Evolutionary conservation across 2,888 invertebrate genomes (phyloP).

Genomic region (Rhagonycha lutea): DNA sequence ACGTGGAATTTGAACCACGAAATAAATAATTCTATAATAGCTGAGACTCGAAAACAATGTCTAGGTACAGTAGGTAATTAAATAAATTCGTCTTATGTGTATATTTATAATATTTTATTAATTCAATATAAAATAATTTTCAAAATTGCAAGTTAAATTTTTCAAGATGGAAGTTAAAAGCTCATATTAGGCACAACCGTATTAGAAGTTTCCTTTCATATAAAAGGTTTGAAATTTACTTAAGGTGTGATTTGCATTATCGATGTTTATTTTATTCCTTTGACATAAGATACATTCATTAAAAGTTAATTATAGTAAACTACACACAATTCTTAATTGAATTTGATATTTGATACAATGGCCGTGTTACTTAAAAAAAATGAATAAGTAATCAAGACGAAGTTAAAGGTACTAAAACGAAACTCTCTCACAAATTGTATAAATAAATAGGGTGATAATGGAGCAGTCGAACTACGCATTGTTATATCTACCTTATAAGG

Average conservation of each 20-base stretch:
- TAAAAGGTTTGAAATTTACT: conserved; percentile 27
- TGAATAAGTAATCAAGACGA: not conserved
- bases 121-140: not conserved
- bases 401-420: not conserved
- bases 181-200: not conserved
- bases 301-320: conserved; percentile 23
- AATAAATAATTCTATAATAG: too few species aligned
- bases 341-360: conserved; percentile 11
- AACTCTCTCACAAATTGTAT: not conserved
- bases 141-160: conserved; percentile 14
- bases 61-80: too few species aligned
- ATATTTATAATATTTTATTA: not conserved
- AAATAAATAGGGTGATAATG: conserved; percentile 1
- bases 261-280: conserved; percentile 28
- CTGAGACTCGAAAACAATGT: too few species aligned
- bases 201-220: conserved; percentile 7
- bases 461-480: not conserved
- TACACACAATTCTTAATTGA: conserved; percentile 20
- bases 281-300: conserved; percentile 27
- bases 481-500: not conserved
- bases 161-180: not conserved
- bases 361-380: not conserved
- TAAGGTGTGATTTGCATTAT: conserved; percentile 31
- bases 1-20: too few species aligned
- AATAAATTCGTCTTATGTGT: not conserved